Evolutionary conservation across 2,888 invertebrate species (phyloP), one percentile per base, ranked within the genome.

Genomic region (Leptogaster cylindrica): DNA sequence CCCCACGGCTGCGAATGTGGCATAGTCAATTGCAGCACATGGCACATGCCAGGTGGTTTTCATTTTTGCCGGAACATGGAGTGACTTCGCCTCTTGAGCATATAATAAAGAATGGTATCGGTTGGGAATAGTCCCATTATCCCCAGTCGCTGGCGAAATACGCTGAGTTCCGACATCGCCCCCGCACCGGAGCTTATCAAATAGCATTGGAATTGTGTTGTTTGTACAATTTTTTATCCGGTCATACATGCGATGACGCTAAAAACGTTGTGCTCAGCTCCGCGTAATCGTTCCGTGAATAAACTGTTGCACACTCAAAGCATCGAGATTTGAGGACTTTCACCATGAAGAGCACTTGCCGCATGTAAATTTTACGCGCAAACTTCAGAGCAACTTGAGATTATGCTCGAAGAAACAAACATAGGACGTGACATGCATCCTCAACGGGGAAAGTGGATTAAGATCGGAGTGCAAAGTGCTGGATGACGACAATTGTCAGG

Each of bases 321-420:
- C 61, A 61, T 44, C 61, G 39, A 44, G 44, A 44, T 61, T 61
- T 61, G 61, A 61, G 61, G 61, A 61, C 61, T 61, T 61, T 61
- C 31, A 61, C 61, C 61, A 61, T 61, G 61, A 61, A 61, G 61
- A 61, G 61, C 61, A 61, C 61, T 61, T 61, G 61, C 44, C 61
- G 44, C 61, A 61, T 61, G 61, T 61, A 61, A 61, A 61, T 61
- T 61, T 61, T 44, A 61, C 61, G 61, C 61, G 61, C 41, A 61
- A 61, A 61, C 61, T 61, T 61, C 28, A 61, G 61, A 61, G 41
- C 44, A 44, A 61, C 61, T 61, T 31, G 61, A 25, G 61, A 61
- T 61, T 61, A 61, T 44, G 44, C 61, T 61, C 44, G 44, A 61
- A 61, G 61, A 61, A 61, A 61, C 61, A 61, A 61, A 61, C 61